Percentiles rank a stretch among this genome's conserved stretches.
Evolutionary conservation across 35 echinoderm and acorn worm genomes (phyloP).

Genomic region (Nesometra sesokonis): DNA sequence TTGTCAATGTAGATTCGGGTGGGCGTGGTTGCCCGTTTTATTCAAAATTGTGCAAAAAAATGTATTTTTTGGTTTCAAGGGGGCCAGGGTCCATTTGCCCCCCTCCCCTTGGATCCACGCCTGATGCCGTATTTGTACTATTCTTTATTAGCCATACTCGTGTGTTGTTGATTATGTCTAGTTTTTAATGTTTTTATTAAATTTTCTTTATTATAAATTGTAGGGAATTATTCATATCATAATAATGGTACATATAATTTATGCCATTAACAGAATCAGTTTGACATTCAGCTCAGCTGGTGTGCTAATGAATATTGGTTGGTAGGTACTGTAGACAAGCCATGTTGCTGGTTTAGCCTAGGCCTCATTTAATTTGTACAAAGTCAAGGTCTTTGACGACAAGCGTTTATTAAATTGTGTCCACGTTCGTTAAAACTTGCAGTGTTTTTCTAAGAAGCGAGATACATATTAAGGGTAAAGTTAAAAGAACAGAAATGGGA

Average conservation of each 20-base stretch:
- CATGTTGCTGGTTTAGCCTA: neutral
- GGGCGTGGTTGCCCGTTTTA: too few relatives aligned
- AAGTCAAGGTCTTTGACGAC: neutral
- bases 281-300: neutral
- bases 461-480: neutral
- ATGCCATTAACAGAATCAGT: neutral
- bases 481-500: neutral
- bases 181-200: too few relatives aligned
- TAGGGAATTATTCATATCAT: too few relatives aligned
- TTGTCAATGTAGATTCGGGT: too few relatives aligned
- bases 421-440: neutral
- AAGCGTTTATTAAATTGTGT: neutral
- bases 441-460: neutral
- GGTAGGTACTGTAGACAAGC: neutral
- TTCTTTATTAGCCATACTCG: too few relatives aligned
- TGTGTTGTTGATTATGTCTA: too few relatives aligned
- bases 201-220: too few relatives aligned
- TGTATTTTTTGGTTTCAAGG: too few relatives aligned
- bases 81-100: too few relatives aligned
- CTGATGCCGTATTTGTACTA: too few relatives aligned
- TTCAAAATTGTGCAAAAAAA: too few relatives aligned
- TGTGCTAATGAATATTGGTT: neutral
- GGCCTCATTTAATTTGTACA: neutral
- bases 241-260: neutral
- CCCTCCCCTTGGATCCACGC: too few relatives aligned